Evolutionary conservation across 2,113 vertebrate genomes (phyloP).

Genomic region (Garra rufa): DNA sequence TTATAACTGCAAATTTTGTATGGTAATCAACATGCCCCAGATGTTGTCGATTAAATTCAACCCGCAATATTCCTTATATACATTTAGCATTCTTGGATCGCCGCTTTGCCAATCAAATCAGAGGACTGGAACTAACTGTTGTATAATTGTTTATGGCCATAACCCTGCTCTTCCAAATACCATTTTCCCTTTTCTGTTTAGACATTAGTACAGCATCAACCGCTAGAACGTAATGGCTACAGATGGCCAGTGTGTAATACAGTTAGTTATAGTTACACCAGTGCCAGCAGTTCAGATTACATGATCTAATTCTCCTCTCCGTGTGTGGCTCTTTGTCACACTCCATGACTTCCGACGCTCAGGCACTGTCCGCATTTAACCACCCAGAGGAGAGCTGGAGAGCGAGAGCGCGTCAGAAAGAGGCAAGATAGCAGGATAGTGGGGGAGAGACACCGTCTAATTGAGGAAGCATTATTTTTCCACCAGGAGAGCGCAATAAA

Average conservation of each 20-base stretch:
- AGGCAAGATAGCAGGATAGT: background rate
- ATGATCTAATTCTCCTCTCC: slow-evolving; percentile 75
- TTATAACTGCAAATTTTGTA: background rate
- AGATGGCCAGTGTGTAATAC: slow-evolving; percentile 79
- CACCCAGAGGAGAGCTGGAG: slow-evolving; percentile 61
- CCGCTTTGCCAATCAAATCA: slow-evolving; percentile 15
- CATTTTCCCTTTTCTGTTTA: background rate
- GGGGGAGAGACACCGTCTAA: slow-evolving; percentile 37
- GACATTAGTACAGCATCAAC: slow-evolving; percentile 15
- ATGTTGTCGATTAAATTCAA: background rate
- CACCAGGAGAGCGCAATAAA: slow-evolving; percentile 74
- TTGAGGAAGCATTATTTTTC: slow-evolving; percentile 72
- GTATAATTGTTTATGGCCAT: background rate
- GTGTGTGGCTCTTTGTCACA: slow-evolving; percentile 52
- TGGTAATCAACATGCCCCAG: background rate
- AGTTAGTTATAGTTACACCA: slow-evolving; percentile 78
- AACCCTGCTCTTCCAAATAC: background rate
- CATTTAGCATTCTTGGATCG: background rate
- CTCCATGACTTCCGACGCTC: slow-evolving; percentile 28
- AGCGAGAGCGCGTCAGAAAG: slow-evolving; percentile 65
- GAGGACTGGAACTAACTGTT: slow-evolving; percentile 26
- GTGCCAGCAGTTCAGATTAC: slow-evolving; percentile 78
- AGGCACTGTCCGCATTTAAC: slow-evolving; percentile 58
- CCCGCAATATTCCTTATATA: background rate
- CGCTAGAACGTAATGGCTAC: slow-evolving; percentile 53